phyloP scores from a whole-genome alignment of 1,140 invertebrate genomes.

The Drosophila pallidifrons region DNA sequence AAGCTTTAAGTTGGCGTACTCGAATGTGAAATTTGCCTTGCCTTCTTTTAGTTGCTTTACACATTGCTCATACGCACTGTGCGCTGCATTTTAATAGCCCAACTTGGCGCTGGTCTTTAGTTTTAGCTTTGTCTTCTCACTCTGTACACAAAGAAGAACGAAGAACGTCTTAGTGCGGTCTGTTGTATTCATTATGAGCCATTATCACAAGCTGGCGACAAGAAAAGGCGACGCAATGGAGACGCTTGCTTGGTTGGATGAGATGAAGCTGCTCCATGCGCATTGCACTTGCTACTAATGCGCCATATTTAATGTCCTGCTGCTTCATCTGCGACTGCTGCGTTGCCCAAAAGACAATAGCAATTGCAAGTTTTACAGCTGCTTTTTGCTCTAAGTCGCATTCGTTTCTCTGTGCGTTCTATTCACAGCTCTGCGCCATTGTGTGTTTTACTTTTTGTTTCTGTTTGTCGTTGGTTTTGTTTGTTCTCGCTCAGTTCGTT shows the following conservation, averaged over 20 bases:
- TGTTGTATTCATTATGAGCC: constrained; percentile 78
- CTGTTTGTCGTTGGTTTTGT: constrained; percentile 47
- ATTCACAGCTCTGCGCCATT: constrained; percentile 27
- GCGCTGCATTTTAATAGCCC: constrained; percentile 45
- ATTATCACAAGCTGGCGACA: constrained; percentile 82
- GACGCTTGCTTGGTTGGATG: neutral
- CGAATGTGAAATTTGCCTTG: constrained; percentile 16
- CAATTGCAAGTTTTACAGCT: constrained; percentile 72
- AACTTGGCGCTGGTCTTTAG: constrained; percentile 29
- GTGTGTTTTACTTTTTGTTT: constrained; percentile 30
- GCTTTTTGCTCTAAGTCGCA: constrained; percentile 32
- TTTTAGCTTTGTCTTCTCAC: constrained; percentile 13
- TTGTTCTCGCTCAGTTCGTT: constrained; percentile 31
- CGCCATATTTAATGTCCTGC: constrained; percentile 69
- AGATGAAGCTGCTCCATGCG: constrained; percentile 51
- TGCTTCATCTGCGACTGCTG: constrained; percentile 20
- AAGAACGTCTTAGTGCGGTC: constrained; percentile 63
- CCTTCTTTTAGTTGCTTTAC: neutral
- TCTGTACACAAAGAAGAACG: constrained; percentile 23
- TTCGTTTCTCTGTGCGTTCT: neutral
- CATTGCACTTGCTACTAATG: constrained; percentile 78
- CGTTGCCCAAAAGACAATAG: constrained; percentile 56
- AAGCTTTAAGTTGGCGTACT: neutral
- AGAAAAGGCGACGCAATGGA: constrained; percentile 45
- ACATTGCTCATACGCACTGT: constrained; percentile 50